Conservation (phyloP, 1,140 invertebrate species). For the Aphelenchoides besseyi region DNA sequence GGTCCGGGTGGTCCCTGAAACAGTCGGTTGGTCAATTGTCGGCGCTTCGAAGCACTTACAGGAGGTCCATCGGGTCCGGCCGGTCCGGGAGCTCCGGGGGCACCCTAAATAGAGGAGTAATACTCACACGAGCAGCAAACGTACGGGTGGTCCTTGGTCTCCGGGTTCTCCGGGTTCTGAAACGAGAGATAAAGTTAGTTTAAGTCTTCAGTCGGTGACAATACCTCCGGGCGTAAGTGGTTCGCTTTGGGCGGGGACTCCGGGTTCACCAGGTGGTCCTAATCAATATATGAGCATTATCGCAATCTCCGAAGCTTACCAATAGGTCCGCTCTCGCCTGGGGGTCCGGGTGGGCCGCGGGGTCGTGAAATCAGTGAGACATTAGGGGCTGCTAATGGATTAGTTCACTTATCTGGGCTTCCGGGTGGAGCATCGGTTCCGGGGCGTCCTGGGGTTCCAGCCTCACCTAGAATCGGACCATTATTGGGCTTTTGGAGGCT, state of each 20-base stretch:
- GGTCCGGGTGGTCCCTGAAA: slow-evolving; percentile 33
- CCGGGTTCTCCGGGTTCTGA: slow-evolving; percentile 53
- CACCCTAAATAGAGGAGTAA: slow-evolving; percentile 27
- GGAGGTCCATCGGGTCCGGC: slow-evolving; percentile 44
- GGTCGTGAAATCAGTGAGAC: slow-evolving; percentile 30
- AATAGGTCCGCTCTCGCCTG: slow-evolving; percentile 20
- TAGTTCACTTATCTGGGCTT: slow-evolving; percentile 25
- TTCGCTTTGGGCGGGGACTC: slow-evolving; percentile 54
- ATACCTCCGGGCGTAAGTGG: slow-evolving; percentile 59
- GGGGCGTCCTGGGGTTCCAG: slow-evolving; percentile 28
- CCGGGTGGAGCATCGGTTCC: slow-evolving; percentile 50
- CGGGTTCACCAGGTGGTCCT: slow-evolving; percentile 53
- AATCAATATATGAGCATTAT: slow-evolving; percentile 13
- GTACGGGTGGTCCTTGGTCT: slow-evolving; percentile 43
- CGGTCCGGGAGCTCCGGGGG: slow-evolving; percentile 51
- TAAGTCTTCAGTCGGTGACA: no score
- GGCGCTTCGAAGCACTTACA: slow-evolving; percentile 2
- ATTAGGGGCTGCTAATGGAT: not conserved
- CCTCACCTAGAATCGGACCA: slow-evolving; percentile 12
- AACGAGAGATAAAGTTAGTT: no score
- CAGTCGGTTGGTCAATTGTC: not conserved
- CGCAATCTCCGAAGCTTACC: not conserved
- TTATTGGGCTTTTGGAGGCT: not conserved
- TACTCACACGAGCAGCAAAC: not conserved
- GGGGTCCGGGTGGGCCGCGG: slow-evolving; percentile 43